Percentiles rank a stretch among this genome's conserved stretches.
phyloP scores from a whole-genome alignment of 2,797 vertebrate genomes.

The Urosaurus nigricauda region DNA sequence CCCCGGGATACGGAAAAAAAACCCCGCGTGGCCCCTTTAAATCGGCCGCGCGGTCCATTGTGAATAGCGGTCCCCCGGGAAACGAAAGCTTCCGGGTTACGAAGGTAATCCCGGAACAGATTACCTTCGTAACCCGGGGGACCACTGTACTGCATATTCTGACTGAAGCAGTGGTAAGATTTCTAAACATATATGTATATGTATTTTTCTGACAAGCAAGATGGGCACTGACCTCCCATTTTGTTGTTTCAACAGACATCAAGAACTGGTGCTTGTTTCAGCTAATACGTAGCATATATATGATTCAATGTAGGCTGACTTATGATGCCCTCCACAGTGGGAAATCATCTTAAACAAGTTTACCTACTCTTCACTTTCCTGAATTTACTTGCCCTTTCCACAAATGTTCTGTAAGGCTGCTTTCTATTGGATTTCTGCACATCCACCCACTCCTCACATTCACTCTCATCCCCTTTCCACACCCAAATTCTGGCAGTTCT shows the following conservation, averaged over 20 bases:
- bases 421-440: conserved; percentile 1
- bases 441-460: background rate
- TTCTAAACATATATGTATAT: background rate
- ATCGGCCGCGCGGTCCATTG: too few relatives aligned
- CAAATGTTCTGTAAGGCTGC: background rate
- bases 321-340: background rate
- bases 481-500: conserved; percentile 7
- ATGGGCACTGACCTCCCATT: background rate
- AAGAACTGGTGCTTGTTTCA: background rate
- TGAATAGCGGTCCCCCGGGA: too few relatives aligned
- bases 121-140: too few relatives aligned
- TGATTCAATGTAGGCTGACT: background rate
- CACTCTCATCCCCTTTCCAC: conserved; percentile 4
- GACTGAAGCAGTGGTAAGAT: background rate
- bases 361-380: background rate
- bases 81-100: too few relatives aligned
- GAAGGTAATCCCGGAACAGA: too few relatives aligned
- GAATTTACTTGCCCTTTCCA: background rate
- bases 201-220: background rate
- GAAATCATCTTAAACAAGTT: too few relatives aligned
- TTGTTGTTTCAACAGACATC: background rate
- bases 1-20: too few relatives aligned
- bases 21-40: too few relatives aligned
- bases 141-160: background rate
- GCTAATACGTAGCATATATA: too few relatives aligned